Conservation (phyloP, 92 coral and sea anemone species). For the Parazoanthus swiftii region DNA sequence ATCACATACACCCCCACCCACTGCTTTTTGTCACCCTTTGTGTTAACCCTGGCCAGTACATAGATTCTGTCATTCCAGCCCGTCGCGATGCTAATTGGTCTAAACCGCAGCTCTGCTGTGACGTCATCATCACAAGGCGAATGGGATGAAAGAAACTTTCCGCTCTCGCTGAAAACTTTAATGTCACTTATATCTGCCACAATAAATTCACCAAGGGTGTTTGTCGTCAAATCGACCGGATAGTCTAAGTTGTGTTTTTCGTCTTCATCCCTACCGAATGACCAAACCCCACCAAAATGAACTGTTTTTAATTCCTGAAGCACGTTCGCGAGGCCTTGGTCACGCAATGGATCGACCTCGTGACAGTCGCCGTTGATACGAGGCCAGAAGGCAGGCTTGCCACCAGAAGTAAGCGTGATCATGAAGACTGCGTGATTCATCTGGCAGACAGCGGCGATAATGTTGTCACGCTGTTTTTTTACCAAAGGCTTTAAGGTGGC, state of each 20-base stretch:
- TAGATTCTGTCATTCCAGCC: slow-evolving; percentile 22
- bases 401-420: slow-evolving; percentile 27
- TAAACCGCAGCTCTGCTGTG: slow-evolving; percentile 20
- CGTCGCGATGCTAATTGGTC: slow-evolving; percentile 38
- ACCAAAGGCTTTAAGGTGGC: not conserved
- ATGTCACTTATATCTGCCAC: slow-evolving; percentile 31
- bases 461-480: slow-evolving; percentile 14
- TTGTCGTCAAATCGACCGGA: slow-evolving; percentile 29
- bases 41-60: not conserved
- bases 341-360: not conserved
- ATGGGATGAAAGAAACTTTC: slow-evolving; percentile 15
- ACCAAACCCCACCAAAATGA: slow-evolving; percentile 24
- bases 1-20: slow-evolving; percentile 23
- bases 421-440: slow-evolving; percentile 38
- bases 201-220: slow-evolving; percentile 17
- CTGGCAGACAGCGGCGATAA: slow-evolving; percentile 20
- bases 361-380: not conserved
- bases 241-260: slow-evolving; percentile 6
- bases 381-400: slow-evolving; percentile 35
- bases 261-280: slow-evolving; percentile 11
- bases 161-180: slow-evolving; percentile 28
- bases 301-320: slow-evolving; percentile 29
- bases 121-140: slow-evolving; percentile 3
- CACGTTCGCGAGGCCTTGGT: not conserved
- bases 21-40: not conserved